A percentile compares a stretch with the other conserved stretches of the same genome.
Conservation (phyloP, 1,140 invertebrate species). For the Metopolophium dirhodum region DNA sequence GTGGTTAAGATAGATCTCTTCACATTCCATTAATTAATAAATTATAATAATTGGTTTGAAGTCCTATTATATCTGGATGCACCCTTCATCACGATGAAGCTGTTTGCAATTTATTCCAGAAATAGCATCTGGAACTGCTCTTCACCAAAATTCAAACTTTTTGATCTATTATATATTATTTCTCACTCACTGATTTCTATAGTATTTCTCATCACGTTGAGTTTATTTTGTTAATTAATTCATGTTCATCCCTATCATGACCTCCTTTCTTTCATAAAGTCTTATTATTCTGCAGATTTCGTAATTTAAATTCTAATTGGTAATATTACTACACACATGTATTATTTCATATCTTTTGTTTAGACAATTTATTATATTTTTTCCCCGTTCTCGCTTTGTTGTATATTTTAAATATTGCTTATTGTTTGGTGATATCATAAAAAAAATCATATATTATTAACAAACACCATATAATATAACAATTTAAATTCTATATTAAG, state of each 20-base stretch:
- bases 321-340: background rate
- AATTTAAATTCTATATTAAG: background rate
- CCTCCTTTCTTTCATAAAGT: background rate
- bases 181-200: background rate
- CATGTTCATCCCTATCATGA: background rate
- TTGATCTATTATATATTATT: background rate
- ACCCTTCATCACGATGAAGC: background rate
- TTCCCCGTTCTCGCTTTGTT: background rate
- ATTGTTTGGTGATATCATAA: background rate
- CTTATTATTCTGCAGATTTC: background rate
- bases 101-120: background rate
- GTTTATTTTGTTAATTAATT: constrained; percentile 7
- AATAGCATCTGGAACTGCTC: background rate
- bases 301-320: background rate
- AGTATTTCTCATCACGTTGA: background rate
- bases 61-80: background rate
- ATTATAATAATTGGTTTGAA: background rate
- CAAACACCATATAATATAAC: background rate
- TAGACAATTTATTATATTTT: background rate
- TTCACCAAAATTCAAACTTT: background rate
- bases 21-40: background rate
- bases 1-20: background rate
- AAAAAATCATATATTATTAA: background rate
- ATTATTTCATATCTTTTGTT: background rate
- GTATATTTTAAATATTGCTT: background rate